Conservation (phyloP, 2,113 vertebrate genomes). For the Rhea americana region DNA sequence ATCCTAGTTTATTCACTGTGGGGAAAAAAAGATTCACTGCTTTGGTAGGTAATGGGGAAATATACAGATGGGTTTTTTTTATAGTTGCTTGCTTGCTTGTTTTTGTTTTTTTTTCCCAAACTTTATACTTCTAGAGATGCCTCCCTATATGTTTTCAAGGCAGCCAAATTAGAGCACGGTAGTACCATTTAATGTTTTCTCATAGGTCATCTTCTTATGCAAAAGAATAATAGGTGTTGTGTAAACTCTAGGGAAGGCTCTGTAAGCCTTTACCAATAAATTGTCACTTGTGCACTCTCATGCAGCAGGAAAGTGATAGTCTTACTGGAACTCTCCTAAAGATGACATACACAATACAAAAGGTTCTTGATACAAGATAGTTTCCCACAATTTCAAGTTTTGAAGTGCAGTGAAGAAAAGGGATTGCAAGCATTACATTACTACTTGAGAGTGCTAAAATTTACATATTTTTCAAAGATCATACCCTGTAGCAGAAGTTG, state of each 20-base stretch:
- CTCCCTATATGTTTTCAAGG: conserved; percentile 6
- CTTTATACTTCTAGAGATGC: background rate
- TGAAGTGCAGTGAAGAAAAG: accelerated
- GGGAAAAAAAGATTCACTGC: background rate
- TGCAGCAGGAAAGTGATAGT: background rate
- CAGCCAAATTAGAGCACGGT: background rate
- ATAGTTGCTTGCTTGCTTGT: accelerated
- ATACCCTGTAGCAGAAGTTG: background rate
- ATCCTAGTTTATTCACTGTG: background rate
- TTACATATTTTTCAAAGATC: background rate
- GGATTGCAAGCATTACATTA: background rate
- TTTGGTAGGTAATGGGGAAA: background rate
- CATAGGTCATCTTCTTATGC: background rate
- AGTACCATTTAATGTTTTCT: conserved; percentile 37
- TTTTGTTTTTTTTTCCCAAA: background rate
- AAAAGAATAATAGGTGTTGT: conserved; percentile 30
- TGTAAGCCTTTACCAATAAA: conserved; percentile 12
- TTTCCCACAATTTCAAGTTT: background rate
- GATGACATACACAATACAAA: background rate
- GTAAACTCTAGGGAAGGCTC: conserved; percentile 34
- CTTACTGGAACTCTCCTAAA: background rate
- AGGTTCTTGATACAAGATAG: background rate
- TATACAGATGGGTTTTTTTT: background rate
- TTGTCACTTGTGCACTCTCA: background rate
- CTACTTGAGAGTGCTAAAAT: background rate